A percentile compares a stretch with the other conserved stretches of the same genome.
These are phyloP conservation scores for Anabacerthia variegaticeps DNA, from an alignment of 2,797 vertebrate genomes.

Conservation along the genomic window DNA sequence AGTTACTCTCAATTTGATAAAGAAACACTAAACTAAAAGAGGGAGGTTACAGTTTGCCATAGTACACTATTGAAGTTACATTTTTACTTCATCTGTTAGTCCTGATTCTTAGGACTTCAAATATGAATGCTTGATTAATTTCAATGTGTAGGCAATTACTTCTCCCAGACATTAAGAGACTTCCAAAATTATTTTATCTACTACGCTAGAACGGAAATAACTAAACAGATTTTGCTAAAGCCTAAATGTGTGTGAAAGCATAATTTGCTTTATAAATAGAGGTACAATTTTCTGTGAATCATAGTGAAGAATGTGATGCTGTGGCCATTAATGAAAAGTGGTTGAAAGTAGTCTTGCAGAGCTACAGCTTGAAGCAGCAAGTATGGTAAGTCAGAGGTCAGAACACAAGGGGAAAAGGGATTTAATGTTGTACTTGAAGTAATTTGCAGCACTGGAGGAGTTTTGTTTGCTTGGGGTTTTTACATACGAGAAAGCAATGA, in stretches of 20 bases:
- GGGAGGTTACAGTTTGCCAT: neutral
- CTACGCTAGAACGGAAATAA: neutral
- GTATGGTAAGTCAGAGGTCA: constrained; percentile 4
- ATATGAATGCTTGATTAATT: neutral
- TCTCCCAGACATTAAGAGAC: neutral
- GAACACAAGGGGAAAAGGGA: neutral
- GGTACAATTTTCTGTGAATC: neutral
- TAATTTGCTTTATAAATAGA: neutral
- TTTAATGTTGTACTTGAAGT: constrained; percentile 11
- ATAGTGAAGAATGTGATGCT: neutral
- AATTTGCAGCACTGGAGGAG: neutral
- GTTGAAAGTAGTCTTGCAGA: neutral
- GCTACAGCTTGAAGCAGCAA: neutral
- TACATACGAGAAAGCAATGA: neutral
- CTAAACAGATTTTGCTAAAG: neutral
- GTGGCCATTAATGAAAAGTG: neutral
- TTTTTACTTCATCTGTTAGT: neutral
- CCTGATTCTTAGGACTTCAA: neutral
- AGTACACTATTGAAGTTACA: neutral
- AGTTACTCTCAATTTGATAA: neutral
- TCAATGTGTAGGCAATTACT: neutral
- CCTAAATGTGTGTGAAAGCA: neutral
- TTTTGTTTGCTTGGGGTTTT: neutral
- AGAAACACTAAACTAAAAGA: neutral
- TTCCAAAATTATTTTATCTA: neutral